Conservation (phyloP, 92 coral and sea anemone species). For the Phymanthus crucifer region DNA sequence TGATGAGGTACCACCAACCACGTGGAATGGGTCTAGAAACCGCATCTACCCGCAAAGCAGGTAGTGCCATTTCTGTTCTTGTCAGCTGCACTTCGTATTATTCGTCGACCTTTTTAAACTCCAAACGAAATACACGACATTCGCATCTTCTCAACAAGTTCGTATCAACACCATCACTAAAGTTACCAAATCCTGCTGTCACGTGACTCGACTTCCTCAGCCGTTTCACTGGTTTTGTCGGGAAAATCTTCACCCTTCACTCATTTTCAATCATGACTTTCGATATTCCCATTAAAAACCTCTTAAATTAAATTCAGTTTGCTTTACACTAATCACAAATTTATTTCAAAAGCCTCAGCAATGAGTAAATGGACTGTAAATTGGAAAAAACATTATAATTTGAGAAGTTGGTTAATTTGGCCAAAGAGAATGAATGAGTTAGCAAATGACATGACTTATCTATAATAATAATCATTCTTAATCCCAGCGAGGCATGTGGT, state of each 20-base stretch:
- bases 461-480: neutral
- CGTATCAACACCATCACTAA: neutral
- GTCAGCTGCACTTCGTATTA: slow-evolving; percentile 8
- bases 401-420: slow-evolving; percentile 2
- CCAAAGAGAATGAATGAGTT: neutral
- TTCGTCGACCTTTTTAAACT: neutral
- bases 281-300: neutral
- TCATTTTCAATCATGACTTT: too few relatives aligned
- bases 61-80: slow-evolving; percentile 7
- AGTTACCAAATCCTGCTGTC: neutral
- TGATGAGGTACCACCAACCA: neutral
- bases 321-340: neutral
- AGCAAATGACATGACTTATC: neutral
- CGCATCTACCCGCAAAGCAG: slow-evolving; percentile 34
- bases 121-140: neutral
- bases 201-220: neutral
- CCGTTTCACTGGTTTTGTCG: neutral
- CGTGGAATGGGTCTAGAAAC: neutral
- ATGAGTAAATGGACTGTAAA: neutral
- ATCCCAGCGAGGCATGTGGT: slow-evolving; percentile 29
- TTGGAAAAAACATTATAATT: neutral
- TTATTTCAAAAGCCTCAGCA: neutral
- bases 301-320: neutral
- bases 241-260: too few relatives aligned
- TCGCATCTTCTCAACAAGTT: neutral